Percentiles rank a stretch among this genome's conserved stretches.
Evolutionary conservation across 1,140 invertebrate genomes (phyloP).

Genomic region (Lysiphlebus fabarum): DNA sequence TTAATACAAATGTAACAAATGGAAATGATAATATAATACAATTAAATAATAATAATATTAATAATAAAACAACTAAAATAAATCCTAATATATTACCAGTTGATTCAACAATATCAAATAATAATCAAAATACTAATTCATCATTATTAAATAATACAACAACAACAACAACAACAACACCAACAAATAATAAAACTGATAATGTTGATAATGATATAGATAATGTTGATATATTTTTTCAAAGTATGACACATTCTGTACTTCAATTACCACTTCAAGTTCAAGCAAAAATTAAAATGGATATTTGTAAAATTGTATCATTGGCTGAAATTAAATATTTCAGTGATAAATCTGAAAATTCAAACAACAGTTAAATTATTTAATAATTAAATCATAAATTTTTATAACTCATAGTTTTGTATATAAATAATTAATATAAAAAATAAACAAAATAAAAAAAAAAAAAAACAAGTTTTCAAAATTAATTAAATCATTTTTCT

Average conservation of each 20-base stretch:
- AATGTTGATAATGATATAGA: no score
- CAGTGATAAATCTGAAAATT: background rate
- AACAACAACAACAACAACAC: no score
- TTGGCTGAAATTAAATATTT: conserved; percentile 33
- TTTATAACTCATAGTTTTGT: background rate
- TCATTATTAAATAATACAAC: conserved; percentile 14
- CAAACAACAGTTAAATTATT: no score
- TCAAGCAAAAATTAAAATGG: conserved; percentile 36
- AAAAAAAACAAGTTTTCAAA: background rate
- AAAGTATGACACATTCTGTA: conserved; percentile 35
- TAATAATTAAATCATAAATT: conserved; percentile 7
- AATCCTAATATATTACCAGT: background rate
- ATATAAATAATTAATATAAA: no score
- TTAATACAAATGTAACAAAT: no score
- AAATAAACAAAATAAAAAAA: no score
- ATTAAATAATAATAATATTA: no score
- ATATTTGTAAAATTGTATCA: conserved; percentile 37
- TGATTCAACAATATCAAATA: conserved; percentile 12
- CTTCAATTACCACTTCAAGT: conserved; percentile 28
- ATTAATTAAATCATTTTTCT: conserved; percentile 6
- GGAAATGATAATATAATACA: no score
- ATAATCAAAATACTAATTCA: background rate
- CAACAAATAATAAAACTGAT: no score
- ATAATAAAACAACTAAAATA: no score
- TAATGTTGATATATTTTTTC: conserved; percentile 36